These are phyloP conservation scores for Penelope pileata DNA, from an alignment of 2,113 vertebrate species.

Conservation along the genomic window DNA sequence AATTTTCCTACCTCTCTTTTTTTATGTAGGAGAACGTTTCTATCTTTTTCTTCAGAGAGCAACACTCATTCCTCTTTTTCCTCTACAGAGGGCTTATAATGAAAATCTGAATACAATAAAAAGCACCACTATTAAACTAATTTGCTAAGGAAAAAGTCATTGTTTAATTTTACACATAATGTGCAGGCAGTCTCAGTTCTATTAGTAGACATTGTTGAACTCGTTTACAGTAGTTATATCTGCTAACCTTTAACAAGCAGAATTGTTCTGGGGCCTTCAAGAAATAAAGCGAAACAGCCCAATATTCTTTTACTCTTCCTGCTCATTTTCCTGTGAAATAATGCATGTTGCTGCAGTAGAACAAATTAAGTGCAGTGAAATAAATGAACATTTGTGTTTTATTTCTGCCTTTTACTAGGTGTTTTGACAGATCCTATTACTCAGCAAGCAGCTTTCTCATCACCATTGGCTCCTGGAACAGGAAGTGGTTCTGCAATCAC, in stretches of 20 bases:
- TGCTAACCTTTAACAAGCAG: not conserved
- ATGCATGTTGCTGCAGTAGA: not conserved
- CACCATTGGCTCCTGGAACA: conserved; percentile 66
- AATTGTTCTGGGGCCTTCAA: not conserved
- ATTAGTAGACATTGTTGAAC: not conserved
- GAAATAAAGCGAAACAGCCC: not conserved
- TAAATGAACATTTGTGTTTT: not conserved
- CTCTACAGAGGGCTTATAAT: not conserved
- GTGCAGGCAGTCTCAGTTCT: not conserved
- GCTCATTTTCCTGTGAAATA: not conserved
- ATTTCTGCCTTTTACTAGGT: conserved; percentile 50
- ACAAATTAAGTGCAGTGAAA: not conserved
- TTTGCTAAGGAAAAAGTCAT: not conserved
- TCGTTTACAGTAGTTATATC: not conserved
- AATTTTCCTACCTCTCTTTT: not conserved
- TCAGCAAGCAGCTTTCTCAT: conserved; percentile 76
- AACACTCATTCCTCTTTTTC: not conserved
- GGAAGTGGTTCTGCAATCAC: conserved; percentile 87
- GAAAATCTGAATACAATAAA: not conserved
- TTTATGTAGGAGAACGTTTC: not conserved
- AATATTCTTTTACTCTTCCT: not conserved
- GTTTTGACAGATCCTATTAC: conserved; percentile 82
- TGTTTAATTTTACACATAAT: not conserved
- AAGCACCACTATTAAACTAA: not conserved
- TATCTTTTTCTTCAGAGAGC: not conserved